A percentile compares a stretch with the other conserved stretches of the same genome.
Conservation (phyloP, 2,888 invertebrate genomes). For the Torymus aiolomorphi region DNA sequence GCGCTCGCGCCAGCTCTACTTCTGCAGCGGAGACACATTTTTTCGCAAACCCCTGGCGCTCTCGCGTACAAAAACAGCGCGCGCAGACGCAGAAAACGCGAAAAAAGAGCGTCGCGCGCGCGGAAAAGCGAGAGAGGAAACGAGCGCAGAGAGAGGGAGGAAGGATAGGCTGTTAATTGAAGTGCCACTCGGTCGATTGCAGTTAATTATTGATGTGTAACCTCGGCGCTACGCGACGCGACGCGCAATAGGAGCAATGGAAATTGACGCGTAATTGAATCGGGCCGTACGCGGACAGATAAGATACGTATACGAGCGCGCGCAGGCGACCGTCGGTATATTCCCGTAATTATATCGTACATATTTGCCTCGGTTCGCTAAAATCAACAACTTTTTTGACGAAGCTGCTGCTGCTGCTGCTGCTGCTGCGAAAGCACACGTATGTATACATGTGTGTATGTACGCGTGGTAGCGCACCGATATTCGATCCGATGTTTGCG, state of each 20-base stretch:
- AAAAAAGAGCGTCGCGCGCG: neutral
- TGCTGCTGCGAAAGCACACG: too few relatives aligned
- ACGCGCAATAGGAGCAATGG: slow-evolving; percentile 46
- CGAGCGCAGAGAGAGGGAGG: neutral
- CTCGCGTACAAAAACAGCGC: too few relatives aligned
- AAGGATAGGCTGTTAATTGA: slow-evolving; percentile 58
- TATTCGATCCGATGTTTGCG: too few relatives aligned
- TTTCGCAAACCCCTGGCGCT: too few relatives aligned
- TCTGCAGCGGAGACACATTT: too few relatives aligned
- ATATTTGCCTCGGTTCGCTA: neutral
- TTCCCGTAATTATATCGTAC: slow-evolving; percentile 31
- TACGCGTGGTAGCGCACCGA: too few relatives aligned
- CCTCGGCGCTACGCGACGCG: slow-evolving; percentile 49
- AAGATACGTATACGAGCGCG: slow-evolving; percentile 34
- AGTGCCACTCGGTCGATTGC: slow-evolving; percentile 62
- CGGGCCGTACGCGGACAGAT: slow-evolving; percentile 38
- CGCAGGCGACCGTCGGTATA: neutral
- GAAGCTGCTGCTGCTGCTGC: too few relatives aligned
- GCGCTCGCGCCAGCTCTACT: too few relatives aligned
- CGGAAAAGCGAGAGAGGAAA: neutral
- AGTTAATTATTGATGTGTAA: slow-evolving; percentile 64
- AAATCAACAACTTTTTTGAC: slow-evolving; percentile 35
- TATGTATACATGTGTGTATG: too few relatives aligned
- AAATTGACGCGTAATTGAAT: slow-evolving; percentile 54
- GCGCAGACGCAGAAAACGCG: neutral